These are phyloP conservation scores for Laterallus jamaicensis DNA, from an alignment of 2,113 vertebrate species.

Conservation along the genomic window DNA sequence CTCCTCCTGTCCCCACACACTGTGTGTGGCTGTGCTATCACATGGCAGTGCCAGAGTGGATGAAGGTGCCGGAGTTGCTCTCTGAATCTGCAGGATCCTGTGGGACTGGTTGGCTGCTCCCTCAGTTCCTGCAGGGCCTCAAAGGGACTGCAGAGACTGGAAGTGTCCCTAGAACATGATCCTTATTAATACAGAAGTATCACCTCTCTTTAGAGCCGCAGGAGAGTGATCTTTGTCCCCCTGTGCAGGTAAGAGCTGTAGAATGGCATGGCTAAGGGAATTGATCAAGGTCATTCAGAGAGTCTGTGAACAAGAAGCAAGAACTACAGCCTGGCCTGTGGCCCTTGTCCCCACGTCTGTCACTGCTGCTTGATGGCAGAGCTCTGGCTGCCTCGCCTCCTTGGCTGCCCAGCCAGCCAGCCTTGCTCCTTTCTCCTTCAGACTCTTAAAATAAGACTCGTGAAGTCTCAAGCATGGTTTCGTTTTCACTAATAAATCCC, in stretches of 20 bases:
- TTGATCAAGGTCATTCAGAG: background rate
- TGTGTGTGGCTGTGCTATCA: background rate
- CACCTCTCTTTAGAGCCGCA: background rate
- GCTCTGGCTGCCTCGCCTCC: background rate
- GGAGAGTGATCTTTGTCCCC: background rate
- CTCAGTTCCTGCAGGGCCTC: background rate
- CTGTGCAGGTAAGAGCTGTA: background rate
- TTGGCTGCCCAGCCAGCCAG: background rate
- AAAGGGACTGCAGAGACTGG: background rate
- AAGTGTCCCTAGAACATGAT: background rate
- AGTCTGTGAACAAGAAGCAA: background rate
- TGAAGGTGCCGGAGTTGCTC: background rate
- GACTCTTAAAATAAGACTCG: constrained; percentile 58
- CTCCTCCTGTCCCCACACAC: background rate
- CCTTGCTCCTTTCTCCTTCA: constrained; percentile 9
- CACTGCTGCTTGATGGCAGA: background rate
- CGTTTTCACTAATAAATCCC: constrained; percentile 69
- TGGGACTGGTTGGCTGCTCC: background rate
- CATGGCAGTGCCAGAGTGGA: background rate
- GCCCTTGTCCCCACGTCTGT: background rate
- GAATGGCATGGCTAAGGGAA: background rate
- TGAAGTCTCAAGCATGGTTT: constrained; percentile 48
- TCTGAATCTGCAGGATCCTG: background rate
- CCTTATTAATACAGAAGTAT: background rate
- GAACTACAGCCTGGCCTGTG: accelerated